Evolutionary conservation across 2,797 vertebrate genomes (phyloP).

Genomic region (Acropternis orthonyx): DNA sequence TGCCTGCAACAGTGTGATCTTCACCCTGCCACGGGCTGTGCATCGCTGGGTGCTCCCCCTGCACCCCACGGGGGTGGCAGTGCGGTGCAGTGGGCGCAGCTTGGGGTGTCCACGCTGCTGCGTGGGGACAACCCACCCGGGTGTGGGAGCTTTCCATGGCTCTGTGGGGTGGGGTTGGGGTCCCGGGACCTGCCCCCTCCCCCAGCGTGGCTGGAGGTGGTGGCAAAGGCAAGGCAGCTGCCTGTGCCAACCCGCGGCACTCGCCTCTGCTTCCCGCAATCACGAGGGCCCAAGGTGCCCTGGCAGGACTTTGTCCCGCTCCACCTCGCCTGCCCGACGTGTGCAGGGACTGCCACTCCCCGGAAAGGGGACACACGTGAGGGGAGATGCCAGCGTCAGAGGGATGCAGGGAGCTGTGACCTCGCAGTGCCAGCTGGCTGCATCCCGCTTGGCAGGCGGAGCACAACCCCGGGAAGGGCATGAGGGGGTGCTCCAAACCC

Average conservation of each 20-base stretch:
- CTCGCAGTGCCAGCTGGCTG: neutral
- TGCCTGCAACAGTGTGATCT: accelerated
- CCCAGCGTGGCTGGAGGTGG: neutral
- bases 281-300: neutral
- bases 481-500: neutral
- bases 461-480: neutral
- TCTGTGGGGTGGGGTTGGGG: accelerated
- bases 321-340: neutral
- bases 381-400: neutral
- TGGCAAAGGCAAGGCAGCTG: neutral
- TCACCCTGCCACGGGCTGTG: neutral
- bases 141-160: accelerated
- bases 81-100: accelerated
- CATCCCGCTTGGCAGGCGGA: neutral
- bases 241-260: neutral
- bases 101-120: accelerated
- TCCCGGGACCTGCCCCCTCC: neutral
- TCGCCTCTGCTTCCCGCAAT: neutral
- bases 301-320: neutral
- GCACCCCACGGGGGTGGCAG: accelerated
- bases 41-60: accelerated
- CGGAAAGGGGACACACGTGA: accelerated
- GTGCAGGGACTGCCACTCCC: neutral
- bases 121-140: accelerated
- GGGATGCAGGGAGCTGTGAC: neutral